Base-by-base conservation (phyloP, 2,113 vertebrate genomes). In the Amphiprion percula region DNA sequence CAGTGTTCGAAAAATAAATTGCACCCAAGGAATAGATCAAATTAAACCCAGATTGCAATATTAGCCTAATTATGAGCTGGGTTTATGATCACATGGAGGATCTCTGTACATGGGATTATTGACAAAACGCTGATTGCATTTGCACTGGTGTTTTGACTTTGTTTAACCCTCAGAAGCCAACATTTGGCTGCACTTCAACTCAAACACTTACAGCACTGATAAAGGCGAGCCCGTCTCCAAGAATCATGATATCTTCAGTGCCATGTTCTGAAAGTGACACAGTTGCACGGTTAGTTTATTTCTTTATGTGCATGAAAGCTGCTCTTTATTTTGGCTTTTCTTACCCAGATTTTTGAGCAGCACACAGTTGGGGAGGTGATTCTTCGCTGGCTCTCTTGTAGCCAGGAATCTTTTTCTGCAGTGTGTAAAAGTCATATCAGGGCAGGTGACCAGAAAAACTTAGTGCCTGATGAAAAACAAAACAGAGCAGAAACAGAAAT, bases 351-450 rank as follows among this genome's bases (percentile, higher is more conserved):
- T 83, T 90, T 94, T 91, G 2, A 95, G 71, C 0, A 41, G 5
- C 4, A 85, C 75, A 63, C 95, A 95, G 78, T 94, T 94, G 0
- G 92, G 93, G 0, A 94, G 94, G 66, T 95, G 93, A 15, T 94
- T 94, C 17, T 82, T 79, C 2, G 14, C 16, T 10, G 93, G 21
- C 69, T 94, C 93, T 56, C 91, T 88, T 12, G 79, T 68, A 6
- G 82, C 87, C 1, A 94, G 74, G 6, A 14, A 0, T 28, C 12
- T 73, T 73, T 81, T 91, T 58, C 94, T 95, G 88, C 30, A 84
- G 46, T 37, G 15, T 30, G 19, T 30, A 19, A 5, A 24, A 52
- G n/a, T 64, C 53, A 65, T 0, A 41, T 60, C 1, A 44, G 4
- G 8, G 2, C 17, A 26, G 23, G 19, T 23, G n/a, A 15, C 1